These are phyloP conservation scores for Myathropa florea DNA, from an alignment of 2,888 invertebrate species.

Conservation along the genomic window DNA sequence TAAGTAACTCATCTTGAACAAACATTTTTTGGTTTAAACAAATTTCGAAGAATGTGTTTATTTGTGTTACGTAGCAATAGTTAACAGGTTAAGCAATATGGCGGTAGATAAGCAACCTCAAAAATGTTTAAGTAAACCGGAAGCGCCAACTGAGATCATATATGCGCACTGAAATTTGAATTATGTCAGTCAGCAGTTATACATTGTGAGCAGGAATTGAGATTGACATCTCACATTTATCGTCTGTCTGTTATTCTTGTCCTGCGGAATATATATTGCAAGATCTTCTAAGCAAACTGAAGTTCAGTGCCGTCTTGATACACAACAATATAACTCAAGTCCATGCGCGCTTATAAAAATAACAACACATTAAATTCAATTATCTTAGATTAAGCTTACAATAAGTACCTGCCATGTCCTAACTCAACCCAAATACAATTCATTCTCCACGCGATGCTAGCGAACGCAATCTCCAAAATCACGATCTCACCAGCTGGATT, in stretches of 20 bases:
- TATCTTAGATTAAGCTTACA: not conserved
- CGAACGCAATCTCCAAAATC: not conserved
- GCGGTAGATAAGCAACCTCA: not conserved
- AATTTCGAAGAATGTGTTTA: too few relatives aligned
- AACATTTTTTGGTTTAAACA: too few relatives aligned
- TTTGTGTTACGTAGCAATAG: too few relatives aligned
- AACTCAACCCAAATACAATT: slow-evolving; percentile 7
- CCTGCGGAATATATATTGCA: too few relatives aligned
- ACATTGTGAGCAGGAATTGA: not conserved
- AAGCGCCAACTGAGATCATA: not conserved
- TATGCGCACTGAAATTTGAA: not conserved
- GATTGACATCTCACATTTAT: too few relatives aligned
- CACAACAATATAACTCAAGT: not conserved
- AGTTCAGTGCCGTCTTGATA: not conserved
- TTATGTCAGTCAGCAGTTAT: not conserved
- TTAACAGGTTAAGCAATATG: too few relatives aligned
- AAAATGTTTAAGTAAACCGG: not conserved
- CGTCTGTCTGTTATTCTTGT: too few relatives aligned
- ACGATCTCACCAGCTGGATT: slow-evolving; percentile 28
- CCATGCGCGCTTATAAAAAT: not conserved
- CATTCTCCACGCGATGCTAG: not conserved
- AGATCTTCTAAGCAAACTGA: not conserved
- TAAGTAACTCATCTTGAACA: too few relatives aligned
- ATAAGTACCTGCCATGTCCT: slow-evolving; percentile 12
- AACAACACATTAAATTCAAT: slow-evolving; percentile 18